Percentiles rank a stretch among this genome's conserved stretches.
Conservation (phyloP, 2,888 invertebrate genomes). For the Criorhina ranunculi region DNA sequence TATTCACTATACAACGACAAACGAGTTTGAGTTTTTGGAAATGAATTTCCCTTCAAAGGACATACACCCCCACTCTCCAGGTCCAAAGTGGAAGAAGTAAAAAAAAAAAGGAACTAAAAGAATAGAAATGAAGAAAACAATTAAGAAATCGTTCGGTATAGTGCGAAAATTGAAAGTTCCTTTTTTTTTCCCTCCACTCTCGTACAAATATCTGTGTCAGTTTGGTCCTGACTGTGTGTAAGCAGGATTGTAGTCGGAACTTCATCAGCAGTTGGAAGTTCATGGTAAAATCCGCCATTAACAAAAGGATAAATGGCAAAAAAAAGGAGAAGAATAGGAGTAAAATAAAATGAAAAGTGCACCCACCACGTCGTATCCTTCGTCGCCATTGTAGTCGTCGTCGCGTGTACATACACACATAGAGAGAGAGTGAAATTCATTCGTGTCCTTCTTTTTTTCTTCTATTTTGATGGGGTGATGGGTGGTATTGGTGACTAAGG, state of each 20-base stretch:
- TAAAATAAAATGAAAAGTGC: conserved; percentile 69
- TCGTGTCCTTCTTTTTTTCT: conserved; percentile 32
- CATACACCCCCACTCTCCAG: not conserved
- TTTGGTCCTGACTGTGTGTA: conserved; percentile 19
- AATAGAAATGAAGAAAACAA: conserved; percentile 70
- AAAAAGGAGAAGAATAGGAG: conserved; percentile 12
- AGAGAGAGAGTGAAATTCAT: conserved; percentile 39
- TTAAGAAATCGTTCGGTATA: conserved; percentile 71
- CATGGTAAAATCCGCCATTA: conserved; percentile 73
- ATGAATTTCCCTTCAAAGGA: conserved; percentile 13
- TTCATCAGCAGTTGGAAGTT: conserved; percentile 72
- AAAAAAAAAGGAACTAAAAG: conserved; percentile 20
- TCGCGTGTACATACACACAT: conserved; percentile 16
- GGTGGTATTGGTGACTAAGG: conserved; percentile 43
- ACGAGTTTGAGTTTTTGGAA: not conserved
- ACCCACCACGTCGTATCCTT: conserved; percentile 50
- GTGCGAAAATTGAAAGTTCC: conserved; percentile 75
- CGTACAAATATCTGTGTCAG: conserved; percentile 63
- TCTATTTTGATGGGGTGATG: not conserved
- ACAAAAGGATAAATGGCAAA: conserved; percentile 36
- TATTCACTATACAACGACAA: not conserved
- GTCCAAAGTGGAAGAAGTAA: conserved; percentile 4
- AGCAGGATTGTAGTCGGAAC: conserved; percentile 39
- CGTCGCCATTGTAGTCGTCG: not conserved
- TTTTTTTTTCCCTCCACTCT: conserved; percentile 22